Evolutionary conservation across 2,888 invertebrate species (phyloP), one percentile per base, ranked within the genome.

Genomic region (Sesia apiformis): DNA sequence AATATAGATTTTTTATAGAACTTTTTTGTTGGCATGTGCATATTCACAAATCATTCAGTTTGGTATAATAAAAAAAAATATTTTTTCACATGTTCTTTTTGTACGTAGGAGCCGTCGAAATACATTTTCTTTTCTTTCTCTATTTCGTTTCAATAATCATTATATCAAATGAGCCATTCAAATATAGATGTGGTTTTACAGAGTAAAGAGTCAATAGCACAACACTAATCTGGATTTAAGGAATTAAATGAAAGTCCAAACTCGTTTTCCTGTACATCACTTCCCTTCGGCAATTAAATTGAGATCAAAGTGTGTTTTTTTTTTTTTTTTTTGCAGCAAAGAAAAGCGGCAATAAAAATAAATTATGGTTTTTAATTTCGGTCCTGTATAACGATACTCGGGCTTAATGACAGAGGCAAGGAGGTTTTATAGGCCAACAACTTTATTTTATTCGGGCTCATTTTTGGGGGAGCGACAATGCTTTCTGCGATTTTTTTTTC

Each of bases 311-410:
- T 64, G 65, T 69, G 70, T 70, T 66, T 66, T 68, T 72, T 67
- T 65, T 65, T 69, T 70, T 70, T 66, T 66, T 68, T 72, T 67
- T 65, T 65, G 61, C 67, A 63, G 64, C 69, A 67, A 66, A 64
- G 70, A 69, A 70, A 68, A 66, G 66, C 69, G 65, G 78, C 76
- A 73, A 80, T 83, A 81, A 81, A 83, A 78, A 79, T 81, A 84
- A 83, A 81, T 83, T 80, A 84, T 82, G 77, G 76, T 77, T 83
- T 84, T 84, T 83, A 84, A 83, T 84, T 82, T 79, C 67, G 74
- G 62, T 59, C 57, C 60, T 58, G 57, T 64, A 60, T 62, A 58
- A 63, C 60, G 63, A 56, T 56, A 59, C 58, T 58, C 62, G 62
- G 39, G 39, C 23, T 59, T 68, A 66, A 67, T 64, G 63, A 63